Evolutionary conservation across 2,113 vertebrate genomes (phyloP).

Genomic region (Callipepla californica): DNA sequence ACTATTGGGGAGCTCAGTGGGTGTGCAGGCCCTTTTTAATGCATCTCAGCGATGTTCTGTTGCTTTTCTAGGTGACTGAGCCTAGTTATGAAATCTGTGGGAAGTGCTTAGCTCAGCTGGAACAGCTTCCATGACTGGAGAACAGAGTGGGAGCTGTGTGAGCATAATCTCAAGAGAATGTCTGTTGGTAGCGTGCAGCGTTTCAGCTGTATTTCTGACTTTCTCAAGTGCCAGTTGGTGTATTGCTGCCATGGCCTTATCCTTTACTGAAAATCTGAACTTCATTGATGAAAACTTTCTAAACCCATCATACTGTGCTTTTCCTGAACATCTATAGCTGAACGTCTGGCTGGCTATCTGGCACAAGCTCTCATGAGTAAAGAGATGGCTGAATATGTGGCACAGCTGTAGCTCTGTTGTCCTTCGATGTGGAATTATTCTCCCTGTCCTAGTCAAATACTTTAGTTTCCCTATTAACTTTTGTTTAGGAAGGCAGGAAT

Average conservation of each 20-base stretch:
- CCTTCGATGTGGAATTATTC: neutral
- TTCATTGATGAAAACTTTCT: neutral
- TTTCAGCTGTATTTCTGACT: constrained; percentile 22
- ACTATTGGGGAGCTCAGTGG: neutral
- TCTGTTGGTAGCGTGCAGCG: neutral
- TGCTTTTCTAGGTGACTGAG: constrained; percentile 40
- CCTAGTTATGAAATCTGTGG: constrained; percentile 31
- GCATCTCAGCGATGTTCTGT: neutral
- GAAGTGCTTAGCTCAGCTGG: constrained; percentile 33
- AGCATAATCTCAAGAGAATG: neutral
- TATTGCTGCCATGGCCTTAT: neutral
- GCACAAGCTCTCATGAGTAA: neutral
- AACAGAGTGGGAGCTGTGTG: constrained; percentile 34
- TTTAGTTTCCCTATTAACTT: neutral
- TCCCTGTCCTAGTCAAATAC: neutral
- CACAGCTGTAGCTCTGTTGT: neutral
- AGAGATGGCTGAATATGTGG: neutral
- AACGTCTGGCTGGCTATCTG: neutral
- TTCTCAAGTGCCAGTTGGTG: neutral
- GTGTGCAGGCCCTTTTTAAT: neutral
- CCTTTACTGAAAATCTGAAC: neutral
- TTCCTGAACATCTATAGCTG: neutral
- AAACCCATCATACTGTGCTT: neutral
- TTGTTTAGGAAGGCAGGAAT: neutral
- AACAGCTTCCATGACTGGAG: constrained; percentile 21